Conservation (phyloP, 2,113 vertebrate genomes). For the Hipposideros armiger region DNA sequence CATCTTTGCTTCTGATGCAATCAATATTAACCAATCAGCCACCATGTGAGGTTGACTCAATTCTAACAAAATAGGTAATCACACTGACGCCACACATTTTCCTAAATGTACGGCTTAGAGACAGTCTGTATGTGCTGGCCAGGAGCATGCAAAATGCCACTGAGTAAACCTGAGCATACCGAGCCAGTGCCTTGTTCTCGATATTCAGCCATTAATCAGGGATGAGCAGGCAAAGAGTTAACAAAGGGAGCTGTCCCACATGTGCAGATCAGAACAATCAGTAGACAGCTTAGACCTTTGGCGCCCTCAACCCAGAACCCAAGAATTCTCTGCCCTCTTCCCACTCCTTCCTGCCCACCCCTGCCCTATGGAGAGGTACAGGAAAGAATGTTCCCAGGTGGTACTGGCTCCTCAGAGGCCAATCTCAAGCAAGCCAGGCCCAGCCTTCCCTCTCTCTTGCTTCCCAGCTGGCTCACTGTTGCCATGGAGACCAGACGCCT, state of each 20-base stretch:
- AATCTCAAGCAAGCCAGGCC: neutral
- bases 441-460: neutral
- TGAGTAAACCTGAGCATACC: neutral
- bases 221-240: neutral
- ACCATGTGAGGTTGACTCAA: neutral
- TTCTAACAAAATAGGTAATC: neutral
- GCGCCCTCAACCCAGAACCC: neutral
- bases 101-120: neutral
- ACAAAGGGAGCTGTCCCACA: neutral
- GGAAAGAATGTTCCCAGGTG: neutral
- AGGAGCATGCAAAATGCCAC: neutral
- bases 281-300: neutral
- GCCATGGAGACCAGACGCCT: conserved; percentile 59
- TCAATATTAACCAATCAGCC: neutral
- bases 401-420: neutral
- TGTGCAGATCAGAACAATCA: neutral
- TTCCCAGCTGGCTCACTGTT: neutral
- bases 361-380: neutral
- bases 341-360: neutral
- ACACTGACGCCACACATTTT: neutral
- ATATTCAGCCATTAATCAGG: neutral
- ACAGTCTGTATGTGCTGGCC: neutral
- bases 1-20: neutral
- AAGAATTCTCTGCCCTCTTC: neutral
- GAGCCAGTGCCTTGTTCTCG: neutral